Base-by-base conservation (phyloP, 2,113 vertebrate species). In the Ursus arctos region DNA sequence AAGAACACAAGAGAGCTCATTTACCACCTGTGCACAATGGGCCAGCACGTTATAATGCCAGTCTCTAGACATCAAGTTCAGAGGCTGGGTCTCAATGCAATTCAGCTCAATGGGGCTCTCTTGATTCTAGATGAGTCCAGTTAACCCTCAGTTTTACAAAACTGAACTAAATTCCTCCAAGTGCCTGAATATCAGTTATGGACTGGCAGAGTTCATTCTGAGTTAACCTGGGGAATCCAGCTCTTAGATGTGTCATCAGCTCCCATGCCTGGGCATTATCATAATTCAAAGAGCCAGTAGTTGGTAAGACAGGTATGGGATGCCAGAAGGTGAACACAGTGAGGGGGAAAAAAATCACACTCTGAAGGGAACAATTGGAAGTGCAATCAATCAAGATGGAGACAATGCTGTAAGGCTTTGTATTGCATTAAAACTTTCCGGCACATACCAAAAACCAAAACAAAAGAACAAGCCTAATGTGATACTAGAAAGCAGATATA, bases 131-230 rank as follows among this genome's bases (percentile, higher is more conserved):
- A 77, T 28, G 36, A 93, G 76, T 91, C 22, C 84, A 89, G 28
- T n/a, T 40, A 96, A 22, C 24, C 16, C 49, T 86, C 36, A n/a
- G 40, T 69, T 91, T 96, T 67, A 67, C 24, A 67, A 91, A 94
- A 65, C 3, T 43, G 71, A 87, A 72, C 55, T 74, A 53, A 84
- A 92, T 65, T 69, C 53, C 57, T 92, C 57, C 4, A 9, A 57
- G 19, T 43, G 22, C 10, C 72, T 47, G 22, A 82, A 1, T 47
- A 76, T 47, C 31, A 88, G 43, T 40, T 53, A 88, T 4, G 6
- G 69, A 74, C 22, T 59, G 22, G 72, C 33, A 86, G 3, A 65
- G 63, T 47, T 88, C 49, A 80, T 59, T 85, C n/a, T 65, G 40
- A 47, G 43, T 65, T 36, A 77, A 71, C 28, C 33, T 26, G 0